These are phyloP conservation scores for Nomada fucata DNA, from an alignment of 2,888 invertebrate genomes.

Conservation along the genomic window DNA sequence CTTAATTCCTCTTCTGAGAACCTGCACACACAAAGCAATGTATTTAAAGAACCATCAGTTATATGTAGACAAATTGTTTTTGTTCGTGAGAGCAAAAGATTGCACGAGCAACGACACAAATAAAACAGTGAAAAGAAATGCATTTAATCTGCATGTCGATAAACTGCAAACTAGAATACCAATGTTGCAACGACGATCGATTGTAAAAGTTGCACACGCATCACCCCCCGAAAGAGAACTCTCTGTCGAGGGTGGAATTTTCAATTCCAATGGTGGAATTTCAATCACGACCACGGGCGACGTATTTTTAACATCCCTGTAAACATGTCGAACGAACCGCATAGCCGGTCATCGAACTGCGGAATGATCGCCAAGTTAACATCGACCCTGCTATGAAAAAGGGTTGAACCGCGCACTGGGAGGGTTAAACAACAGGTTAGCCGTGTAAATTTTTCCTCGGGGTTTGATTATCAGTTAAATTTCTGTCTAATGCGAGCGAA, in stretches of 20 bases:
- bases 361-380: slow-evolving; percentile 3
- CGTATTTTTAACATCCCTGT: slow-evolving; percentile 27
- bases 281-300: slow-evolving; percentile 25
- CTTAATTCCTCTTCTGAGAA: no score
- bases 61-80: no score
- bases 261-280: slow-evolving; percentile 17
- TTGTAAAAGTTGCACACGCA: neutral
- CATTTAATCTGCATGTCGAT: no score
- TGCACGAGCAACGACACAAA: no score
- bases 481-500: neutral
- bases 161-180: no score
- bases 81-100: no score
- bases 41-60: no score
- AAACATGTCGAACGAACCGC: slow-evolving; percentile 18
- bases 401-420: neutral
- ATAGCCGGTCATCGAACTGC: slow-evolving; percentile 27
- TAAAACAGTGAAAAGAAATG: no score
- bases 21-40: no score
- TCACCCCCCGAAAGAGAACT: neutral
- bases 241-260: slow-evolving; percentile 22
- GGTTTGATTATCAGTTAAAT: neutral
- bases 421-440: neutral
- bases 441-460: neutral
- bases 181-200: neutral
- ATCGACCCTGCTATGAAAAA: neutral